Evolutionary conservation across 2,888 invertebrate species (phyloP).

Genomic region (Didymodactylos carnosus): DNA sequence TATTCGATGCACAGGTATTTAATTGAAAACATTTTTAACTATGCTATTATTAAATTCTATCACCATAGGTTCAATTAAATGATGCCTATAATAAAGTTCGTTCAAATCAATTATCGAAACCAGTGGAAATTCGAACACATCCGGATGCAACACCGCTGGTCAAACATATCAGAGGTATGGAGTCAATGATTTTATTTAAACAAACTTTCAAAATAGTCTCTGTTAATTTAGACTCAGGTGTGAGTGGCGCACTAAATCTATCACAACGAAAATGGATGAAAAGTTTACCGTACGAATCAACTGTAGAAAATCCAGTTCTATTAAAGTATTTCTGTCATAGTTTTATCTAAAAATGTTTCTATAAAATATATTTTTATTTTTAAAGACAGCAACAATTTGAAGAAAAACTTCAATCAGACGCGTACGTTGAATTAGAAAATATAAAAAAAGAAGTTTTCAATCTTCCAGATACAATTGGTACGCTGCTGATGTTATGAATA

Average conservation of each 20-base stretch:
- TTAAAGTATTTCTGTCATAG: not conserved
- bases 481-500: no score
- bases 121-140: not conserved
- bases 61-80: conserved; percentile 14
- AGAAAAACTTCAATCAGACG: no score
- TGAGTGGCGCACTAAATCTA: no score
- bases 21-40: not conserved
- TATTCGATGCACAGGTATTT: conserved; percentile 34
- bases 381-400: not conserved
- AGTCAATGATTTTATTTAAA: no score
- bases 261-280: not conserved
- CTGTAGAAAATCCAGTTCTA: not conserved
- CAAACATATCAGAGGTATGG: not conserved
- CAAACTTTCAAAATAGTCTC: no score
- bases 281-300: not conserved
- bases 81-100: conserved; percentile 6
- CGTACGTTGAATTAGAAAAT: not conserved
- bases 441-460: not conserved
- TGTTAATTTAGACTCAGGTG: no score
- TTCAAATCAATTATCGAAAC: not conserved
- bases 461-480: not conserved
- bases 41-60: not conserved
- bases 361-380: not conserved
- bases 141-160: not conserved
- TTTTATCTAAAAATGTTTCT: not conserved